Base-by-base conservation (phyloP, 2,888 invertebrate species). In the Drosophila bunnanda region DNA sequence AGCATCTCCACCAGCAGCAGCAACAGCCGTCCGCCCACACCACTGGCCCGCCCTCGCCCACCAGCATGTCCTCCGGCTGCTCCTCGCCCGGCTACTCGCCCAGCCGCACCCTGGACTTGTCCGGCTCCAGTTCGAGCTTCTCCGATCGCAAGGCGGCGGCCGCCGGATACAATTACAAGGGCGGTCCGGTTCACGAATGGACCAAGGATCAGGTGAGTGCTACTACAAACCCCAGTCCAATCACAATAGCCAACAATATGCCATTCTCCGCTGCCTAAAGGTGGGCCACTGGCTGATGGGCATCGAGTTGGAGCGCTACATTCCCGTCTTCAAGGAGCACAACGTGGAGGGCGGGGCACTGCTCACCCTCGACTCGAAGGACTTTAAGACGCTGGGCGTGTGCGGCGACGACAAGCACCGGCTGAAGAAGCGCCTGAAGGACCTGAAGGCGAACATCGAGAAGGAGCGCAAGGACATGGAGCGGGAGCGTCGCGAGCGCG, bases 201-300 rank as follows among this genome's bases (percentile, higher is more conserved):
- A 95, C 94, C 79, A 96, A 95, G 91, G 95, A 95, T 88, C 96
- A 96, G 93, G 96, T 96, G 86, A 90, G 74, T 57, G 2, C 1
- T 6, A n/a, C 12, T 8, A 28, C 1, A 28, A 28, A 1, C 0
- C 46, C 10, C 4, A 5, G 9, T 10, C 4, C 8, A 36, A 32
- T 9, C 12, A 10, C 12, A 15, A 10, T 36, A 4, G 32, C 2
- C 12, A 12, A 28, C 3, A 46, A 28, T 6, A 44, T 25, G 0
- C 9, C 6, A 22, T 36, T 6, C 5, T n/a, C 7, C 0, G 7
- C 17, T 22, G 8, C 17, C 13, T 55, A 6, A 90, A 98, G 96
- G 98, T 98, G 58, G 97, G 97, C 93, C 97, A 98, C 92, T 98
- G 98, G 98, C 93, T 98, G 76, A 93, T 95, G 81, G 94, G 94